Conservation (phyloP, 2,797 vertebrate genomes). For the Sylvia borin region DNA sequence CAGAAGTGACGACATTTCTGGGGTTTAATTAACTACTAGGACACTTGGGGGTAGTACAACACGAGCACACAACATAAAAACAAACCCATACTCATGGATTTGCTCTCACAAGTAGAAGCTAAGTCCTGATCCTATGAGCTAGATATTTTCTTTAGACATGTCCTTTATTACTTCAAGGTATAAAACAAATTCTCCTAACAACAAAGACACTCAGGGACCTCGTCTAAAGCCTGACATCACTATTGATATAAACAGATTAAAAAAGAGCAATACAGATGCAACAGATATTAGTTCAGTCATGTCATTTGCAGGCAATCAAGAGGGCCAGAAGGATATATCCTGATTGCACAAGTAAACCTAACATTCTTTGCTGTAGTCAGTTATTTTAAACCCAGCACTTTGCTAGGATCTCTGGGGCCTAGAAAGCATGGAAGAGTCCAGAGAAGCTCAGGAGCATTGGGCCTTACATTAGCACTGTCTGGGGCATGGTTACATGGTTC, state of each 20-base stretch:
- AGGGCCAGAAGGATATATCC: not conserved
- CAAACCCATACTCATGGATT: not conserved
- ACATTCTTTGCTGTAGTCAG: not conserved
- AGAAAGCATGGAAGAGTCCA: not conserved
- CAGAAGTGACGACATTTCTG: not conserved
- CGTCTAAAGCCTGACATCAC: not conserved
- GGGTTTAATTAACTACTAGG: not conserved
- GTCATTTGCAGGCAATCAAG: not conserved
- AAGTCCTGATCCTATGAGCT: not conserved
- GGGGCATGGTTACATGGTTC: rapidly evolving
- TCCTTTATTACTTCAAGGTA: not conserved
- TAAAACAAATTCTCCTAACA: not conserved
- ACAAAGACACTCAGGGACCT: not conserved
- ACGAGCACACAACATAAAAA: not conserved
- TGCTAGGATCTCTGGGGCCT: not conserved
- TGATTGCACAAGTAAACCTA: not conserved
- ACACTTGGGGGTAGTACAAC: not conserved
- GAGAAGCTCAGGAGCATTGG: not conserved
- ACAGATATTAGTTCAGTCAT: rapidly evolving
- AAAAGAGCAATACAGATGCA: not conserved
- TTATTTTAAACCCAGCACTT: not conserved
- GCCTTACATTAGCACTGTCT: not conserved
- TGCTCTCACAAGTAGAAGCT: not conserved
- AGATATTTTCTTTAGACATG: not conserved
- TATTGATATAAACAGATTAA: not conserved